Percentiles rank a stretch among this genome's conserved stretches.
These are phyloP conservation scores for Engystomops pustulosus DNA, from an alignment of 2,113 vertebrate genomes.

Conservation along the genomic window DNA sequence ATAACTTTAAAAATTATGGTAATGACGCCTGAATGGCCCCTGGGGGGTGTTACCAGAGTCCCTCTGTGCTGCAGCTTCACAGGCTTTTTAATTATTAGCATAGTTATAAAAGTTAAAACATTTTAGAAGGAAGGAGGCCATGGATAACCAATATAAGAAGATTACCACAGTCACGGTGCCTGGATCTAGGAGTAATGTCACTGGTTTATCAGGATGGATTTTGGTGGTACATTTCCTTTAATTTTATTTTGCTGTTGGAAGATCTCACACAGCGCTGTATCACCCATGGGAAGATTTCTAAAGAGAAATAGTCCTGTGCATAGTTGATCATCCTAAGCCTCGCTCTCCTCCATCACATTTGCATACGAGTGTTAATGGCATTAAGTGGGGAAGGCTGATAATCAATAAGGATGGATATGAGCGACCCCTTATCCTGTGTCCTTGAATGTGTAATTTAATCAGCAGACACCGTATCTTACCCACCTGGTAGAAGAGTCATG, in stretches of 20 bases:
- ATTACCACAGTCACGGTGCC: no score
- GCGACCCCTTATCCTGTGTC: not conserved
- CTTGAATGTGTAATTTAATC: slow-evolving; percentile 25
- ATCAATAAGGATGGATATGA: slow-evolving; percentile 19
- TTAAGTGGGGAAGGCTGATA: not conserved
- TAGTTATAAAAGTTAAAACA: no score
- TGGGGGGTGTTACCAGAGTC: no score
- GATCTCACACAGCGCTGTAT: not conserved
- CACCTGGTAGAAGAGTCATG: slow-evolving; percentile 18
- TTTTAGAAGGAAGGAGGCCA: no score
- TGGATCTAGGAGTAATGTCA: no score
- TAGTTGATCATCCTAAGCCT: not conserved
- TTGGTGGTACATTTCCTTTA: no score
- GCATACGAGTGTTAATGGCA: not conserved
- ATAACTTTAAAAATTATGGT: no score
- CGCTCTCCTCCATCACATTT: not conserved
- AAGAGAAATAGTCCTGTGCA: not conserved
- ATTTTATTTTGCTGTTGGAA: not conserved
- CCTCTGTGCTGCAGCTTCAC: no score
- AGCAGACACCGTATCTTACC: not conserved
- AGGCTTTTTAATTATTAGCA: no score
- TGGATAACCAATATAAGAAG: no score
- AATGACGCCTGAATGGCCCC: no score
- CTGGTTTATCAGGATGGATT: no score
- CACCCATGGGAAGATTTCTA: not conserved